Percentiles rank a stretch among this genome's conserved stretches.
These are phyloP conservation scores for Protobothrops flavoviridis DNA, from an alignment of 2,113 vertebrate genomes.

Conservation along the genomic window DNA sequence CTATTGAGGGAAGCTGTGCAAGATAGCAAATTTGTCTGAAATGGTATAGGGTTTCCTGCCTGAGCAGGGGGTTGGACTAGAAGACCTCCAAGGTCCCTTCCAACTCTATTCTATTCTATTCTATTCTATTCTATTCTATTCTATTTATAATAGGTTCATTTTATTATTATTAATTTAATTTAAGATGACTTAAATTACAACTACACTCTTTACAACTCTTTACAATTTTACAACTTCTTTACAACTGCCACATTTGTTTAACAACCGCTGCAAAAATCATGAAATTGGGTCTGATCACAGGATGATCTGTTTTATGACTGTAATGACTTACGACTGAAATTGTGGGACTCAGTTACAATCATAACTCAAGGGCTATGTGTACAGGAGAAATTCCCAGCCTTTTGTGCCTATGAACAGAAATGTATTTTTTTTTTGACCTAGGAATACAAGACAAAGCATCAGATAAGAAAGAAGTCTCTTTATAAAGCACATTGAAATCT, in stretches of 20 bases:
- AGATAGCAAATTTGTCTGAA: too few relatives aligned
- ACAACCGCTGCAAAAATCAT: background rate
- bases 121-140: too few relatives aligned
- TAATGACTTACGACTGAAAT: background rate
- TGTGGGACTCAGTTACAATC: background rate
- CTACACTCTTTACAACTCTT: too few relatives aligned
- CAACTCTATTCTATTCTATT: too few relatives aligned
- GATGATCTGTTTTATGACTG: background rate
- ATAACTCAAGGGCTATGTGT: background rate
- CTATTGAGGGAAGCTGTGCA: background rate
- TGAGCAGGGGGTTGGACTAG: too few relatives aligned
- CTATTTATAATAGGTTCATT: background rate
- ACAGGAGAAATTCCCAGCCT: background rate
- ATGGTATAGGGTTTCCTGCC: too few relatives aligned
- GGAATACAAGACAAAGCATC: background rate
- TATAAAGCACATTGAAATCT: background rate
- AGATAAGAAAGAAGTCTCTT: background rate
- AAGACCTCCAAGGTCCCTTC: too few relatives aligned
- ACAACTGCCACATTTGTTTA: background rate
- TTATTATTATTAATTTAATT: background rate
- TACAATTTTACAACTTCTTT: background rate
- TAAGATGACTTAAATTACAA: background rate
- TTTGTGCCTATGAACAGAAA: background rate
- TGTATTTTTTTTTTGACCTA: background rate
- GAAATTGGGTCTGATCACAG: background rate